Evolutionary conservation across 2,888 invertebrate genomes (phyloP).

Genomic region (Apodemia zela): DNA sequence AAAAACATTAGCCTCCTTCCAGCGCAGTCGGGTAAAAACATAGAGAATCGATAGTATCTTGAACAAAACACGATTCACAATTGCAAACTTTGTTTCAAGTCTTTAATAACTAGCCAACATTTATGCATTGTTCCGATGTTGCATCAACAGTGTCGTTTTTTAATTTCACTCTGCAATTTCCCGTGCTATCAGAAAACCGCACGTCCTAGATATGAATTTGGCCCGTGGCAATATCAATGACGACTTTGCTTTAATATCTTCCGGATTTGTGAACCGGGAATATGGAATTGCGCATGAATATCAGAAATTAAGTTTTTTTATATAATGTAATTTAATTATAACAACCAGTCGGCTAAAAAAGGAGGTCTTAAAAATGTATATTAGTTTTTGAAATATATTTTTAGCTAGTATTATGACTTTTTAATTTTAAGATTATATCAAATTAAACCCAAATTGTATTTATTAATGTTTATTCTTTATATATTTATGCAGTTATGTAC

Average conservation of each 20-base stretch:
- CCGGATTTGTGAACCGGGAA: neutral
- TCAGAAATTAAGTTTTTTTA: neutral
- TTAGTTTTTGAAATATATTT: no score
- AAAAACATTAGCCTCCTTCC: no score
- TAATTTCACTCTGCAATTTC: neutral
- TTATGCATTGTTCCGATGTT: neutral
- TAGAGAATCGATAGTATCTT: no score
- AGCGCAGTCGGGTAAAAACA: no score
- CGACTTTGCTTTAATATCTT: neutral
- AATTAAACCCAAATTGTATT: no score
- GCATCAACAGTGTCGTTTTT: neutral
- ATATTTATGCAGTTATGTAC: no score
- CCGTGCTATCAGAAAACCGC: neutral
- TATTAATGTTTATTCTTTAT: no score
- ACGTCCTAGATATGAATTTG: slow-evolving; percentile 7
- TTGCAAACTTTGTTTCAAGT: neutral
- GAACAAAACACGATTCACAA: neutral
- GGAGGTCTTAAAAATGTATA: no score
- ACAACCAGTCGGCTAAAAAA: no score
- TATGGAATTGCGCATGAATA: neutral
- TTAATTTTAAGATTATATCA: no score
- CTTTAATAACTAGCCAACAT: neutral
- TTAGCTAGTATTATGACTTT: no score
- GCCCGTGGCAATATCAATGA: slow-evolving; percentile 3
- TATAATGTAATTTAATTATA: neutral